Base-by-base conservation (phyloP, 2,888 invertebrate species). In the Trichopoda pennipes region DNA sequence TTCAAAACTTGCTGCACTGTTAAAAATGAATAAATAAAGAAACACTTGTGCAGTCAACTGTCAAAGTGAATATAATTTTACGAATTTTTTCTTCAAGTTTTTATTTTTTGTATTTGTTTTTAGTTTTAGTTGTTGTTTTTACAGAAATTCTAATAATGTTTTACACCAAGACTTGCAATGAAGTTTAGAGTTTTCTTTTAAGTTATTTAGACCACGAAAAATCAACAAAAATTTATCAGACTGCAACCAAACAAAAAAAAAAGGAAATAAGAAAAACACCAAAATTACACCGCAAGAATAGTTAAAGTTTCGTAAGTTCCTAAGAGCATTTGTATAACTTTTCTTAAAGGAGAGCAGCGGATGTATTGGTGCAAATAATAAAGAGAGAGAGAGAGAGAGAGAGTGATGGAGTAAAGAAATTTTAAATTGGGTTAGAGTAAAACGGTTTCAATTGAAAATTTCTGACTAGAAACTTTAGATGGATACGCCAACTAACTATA, bases 191-290 rank as follows among this genome's bases (percentile, higher is more conserved):
- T 79, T 73, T 73, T 68, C 35, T 61, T 60, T 9, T 32, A 16
- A 72, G 60, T 66, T 77, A 61, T 79, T 68, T 68, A 73, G 79
- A 79, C 79, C 79, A 79, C 73, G 66, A 72, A 68, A 73, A 68
- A 66, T 79, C 66, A 79, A 79, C 72, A 68, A 81, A 70, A 58
- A 78, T 78, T 74, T 81, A 81, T 75, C 74, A 78, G 78, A 78
- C 73, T 70, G 74, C 66, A 78, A 53, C 66, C 74, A 44, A 55
- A 60, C 19, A 63, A 64, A 19, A 28, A 35, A 61, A 74, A 21
- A 23, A 23, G 17, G 6, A 17, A 69, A 35, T 53, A 53, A 23
- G 6, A 17, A 69, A 35, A 61, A 53, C 51, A 17, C n/a, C 19
- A 21, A 70, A 70, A 35, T 35, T 44, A 32, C 42, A 66, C 14